phyloP scores from a whole-genome alignment of 2,113 vertebrate species.

The Melanerpes aurifrons region DNA sequence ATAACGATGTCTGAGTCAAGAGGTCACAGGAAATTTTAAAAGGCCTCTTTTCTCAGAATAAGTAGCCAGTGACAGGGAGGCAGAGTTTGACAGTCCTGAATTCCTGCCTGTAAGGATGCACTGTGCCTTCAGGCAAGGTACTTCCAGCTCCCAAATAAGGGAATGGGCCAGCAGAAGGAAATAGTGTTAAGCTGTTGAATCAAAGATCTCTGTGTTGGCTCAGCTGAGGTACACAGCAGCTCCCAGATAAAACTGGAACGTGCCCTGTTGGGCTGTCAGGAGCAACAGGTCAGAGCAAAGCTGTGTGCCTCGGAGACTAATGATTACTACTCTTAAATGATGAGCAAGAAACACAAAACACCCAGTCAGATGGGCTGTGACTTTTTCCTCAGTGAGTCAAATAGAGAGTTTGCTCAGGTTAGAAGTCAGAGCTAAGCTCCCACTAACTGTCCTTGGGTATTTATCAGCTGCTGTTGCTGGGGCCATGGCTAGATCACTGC shows the following conservation, averaged over 20 bases:
- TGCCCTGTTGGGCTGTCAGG: neutral
- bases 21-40: conserved; percentile 50
- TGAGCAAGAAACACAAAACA: neutral
- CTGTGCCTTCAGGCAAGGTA: conserved; percentile 58
- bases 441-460: rapidly evolving
- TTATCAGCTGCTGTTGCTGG: neutral
- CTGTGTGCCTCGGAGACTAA: neutral
- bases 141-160: neutral
- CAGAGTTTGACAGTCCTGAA: conserved; percentile 10
- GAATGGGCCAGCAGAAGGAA: neutral
- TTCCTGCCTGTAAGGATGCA: conserved; percentile 29
- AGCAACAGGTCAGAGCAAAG: neutral
- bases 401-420: neutral
- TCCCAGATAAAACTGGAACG: neutral
- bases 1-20: conserved; percentile 52
- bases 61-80: conserved; percentile 28
- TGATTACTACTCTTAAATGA: neutral
- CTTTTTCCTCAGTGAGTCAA: neutral
- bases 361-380: neutral
- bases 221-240: neutral
- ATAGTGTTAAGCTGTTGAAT: neutral
- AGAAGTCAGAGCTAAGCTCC: neutral
- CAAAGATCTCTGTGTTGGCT: neutral
- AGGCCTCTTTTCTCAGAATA: conserved; percentile 45
- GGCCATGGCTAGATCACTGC: neutral